Percentiles rank a stretch among this genome's conserved stretches.
These are phyloP conservation scores for Corella eumyota DNA, from an alignment of 23 tunicate genomes.

Conservation along the genomic window DNA sequence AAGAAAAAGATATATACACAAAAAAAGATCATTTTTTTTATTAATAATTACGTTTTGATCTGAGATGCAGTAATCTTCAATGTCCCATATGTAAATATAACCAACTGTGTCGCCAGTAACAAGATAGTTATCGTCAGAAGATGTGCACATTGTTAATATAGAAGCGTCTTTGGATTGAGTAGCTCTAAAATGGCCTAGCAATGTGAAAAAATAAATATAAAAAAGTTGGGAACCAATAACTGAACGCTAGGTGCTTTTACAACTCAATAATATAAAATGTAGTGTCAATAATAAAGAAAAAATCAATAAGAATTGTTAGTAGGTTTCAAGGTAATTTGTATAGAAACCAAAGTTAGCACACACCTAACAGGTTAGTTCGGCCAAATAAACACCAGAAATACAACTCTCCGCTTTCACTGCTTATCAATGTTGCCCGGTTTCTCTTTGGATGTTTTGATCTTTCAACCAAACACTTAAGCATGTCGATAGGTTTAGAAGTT, in stretches of 20 bases:
- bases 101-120: slow-evolving; percentile 71
- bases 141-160: slow-evolving; percentile 37
- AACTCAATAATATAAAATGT: background rate
- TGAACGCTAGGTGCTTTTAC: background rate
- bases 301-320: background rate
- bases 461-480: slow-evolving; percentile 41
- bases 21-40: background rate
- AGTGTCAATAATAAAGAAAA: background rate
- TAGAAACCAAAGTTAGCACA: background rate
- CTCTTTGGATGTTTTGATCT: slow-evolving; percentile 20
- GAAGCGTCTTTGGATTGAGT: slow-evolving; percentile 41
- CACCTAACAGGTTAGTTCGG: slow-evolving; percentile 40
- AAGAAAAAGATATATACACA: no score
- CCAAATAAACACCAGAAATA: slow-evolving; percentile 79
- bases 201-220: background rate
- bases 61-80: slow-evolving; percentile 53
- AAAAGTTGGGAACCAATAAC: background rate
- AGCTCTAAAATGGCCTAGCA: slow-evolving; percentile 49
- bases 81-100: slow-evolving; percentile 63
- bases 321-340: background rate
- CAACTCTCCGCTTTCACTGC: slow-evolving; percentile 62
- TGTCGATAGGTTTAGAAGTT: slow-evolving; percentile 32
- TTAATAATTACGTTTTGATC: slow-evolving; percentile 23
- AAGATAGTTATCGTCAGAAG: slow-evolving; percentile 47
- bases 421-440: slow-evolving; percentile 48